phyloP scores from a whole-genome alignment of 2,888 invertebrate genomes.

The Sarcophaga variegata region DNA sequence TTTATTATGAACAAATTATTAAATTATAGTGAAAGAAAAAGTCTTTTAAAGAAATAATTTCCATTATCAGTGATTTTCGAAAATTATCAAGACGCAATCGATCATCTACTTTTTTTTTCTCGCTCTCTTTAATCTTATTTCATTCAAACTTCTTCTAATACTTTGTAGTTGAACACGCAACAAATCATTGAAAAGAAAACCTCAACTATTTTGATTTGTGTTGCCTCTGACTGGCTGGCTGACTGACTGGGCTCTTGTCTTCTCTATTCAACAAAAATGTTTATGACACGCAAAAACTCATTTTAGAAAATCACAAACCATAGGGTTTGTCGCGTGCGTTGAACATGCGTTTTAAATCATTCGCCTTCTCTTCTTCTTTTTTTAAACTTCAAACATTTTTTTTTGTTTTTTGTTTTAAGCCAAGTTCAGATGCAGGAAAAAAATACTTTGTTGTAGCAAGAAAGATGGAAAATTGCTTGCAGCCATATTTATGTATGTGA shows the following conservation, averaged over 20 bases:
- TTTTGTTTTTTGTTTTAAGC: slow-evolving; percentile 32
- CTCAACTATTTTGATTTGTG: slow-evolving; percentile 18
- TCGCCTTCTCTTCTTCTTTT: slow-evolving; percentile 56
- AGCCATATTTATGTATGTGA: slow-evolving; percentile 54
- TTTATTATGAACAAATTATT: slow-evolving; percentile 18
- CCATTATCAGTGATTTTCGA: slow-evolving; percentile 44
- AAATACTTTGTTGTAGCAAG: slow-evolving; percentile 33
- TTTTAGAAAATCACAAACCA: slow-evolving; percentile 60
- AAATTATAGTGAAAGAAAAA: slow-evolving; percentile 44
- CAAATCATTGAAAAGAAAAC: slow-evolving; percentile 61
- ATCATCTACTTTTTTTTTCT: slow-evolving; percentile 44
- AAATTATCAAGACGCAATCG: slow-evolving; percentile 64
- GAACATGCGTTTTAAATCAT: slow-evolving; percentile 66
- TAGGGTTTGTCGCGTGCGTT: slow-evolving; percentile 69
- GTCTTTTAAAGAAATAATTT: slow-evolving; percentile 11
- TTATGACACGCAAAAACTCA: slow-evolving; percentile 68
- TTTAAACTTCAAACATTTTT: background rate
- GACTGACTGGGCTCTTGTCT: background rate
- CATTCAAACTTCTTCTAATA: slow-evolving; percentile 35
- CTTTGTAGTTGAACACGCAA: slow-evolving; percentile 60
- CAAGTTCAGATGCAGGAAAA: slow-evolving; percentile 30
- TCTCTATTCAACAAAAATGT: slow-evolving; percentile 16
- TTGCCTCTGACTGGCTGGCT: background rate
- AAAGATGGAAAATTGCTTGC: slow-evolving; percentile 29
- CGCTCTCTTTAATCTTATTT: slow-evolving; percentile 18